Base-by-base conservation (phyloP, 1,140 invertebrate genomes). In the Atopsyche davidsoni region DNA sequence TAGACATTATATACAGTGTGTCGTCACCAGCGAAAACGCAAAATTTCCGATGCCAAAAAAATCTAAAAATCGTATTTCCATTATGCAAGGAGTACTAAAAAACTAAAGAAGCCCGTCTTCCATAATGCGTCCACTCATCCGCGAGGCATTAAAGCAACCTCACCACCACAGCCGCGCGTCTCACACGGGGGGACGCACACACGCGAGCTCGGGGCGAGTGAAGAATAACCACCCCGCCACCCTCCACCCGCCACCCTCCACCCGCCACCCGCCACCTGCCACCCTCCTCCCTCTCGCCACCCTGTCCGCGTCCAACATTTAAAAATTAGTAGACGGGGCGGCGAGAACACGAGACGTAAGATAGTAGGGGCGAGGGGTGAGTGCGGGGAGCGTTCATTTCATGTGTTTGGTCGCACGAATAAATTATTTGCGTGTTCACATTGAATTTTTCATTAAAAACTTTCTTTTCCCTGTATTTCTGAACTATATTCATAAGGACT, bases 191-290 rank as follows among this genome's bases (percentile, higher is more conserved):
- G 21, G 39, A 41, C 23, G n/a, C 21, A 42, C 38, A 31, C 38
- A 25, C 38, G 22, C 38, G 17, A 18, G 18, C 36, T 38, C 46
- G 23, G 4, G 23, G 25, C 48, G 40, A 51, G 39, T 45, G 21
- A 51, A 51, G 48, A 51, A 44, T 43, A 51, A 51, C 48, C 48
- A 35, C 47, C 47, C 36, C 36, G 4, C 34, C 34, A 39, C 36
- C 36, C 36, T 18, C 36, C 17, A 11, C 6, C 34, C 4, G 4
- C 14, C 34, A n/a, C n/a, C 36, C 36, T 19, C 36, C 4, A 13
- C 16, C 36, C 11, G 13, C 17, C 19, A 16, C n/a, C n/a, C 36
- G 13, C n/a, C 11, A 10, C 18, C 36, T 9, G 19, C 7, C 22
- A 48, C 46, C 34, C 23, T 34, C 24, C 19, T n/a, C n/a, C 19